Evolutionary conservation across 2,113 vertebrate genomes (phyloP).

Genomic region (Rhinopomastus cyanomelas): DNA sequence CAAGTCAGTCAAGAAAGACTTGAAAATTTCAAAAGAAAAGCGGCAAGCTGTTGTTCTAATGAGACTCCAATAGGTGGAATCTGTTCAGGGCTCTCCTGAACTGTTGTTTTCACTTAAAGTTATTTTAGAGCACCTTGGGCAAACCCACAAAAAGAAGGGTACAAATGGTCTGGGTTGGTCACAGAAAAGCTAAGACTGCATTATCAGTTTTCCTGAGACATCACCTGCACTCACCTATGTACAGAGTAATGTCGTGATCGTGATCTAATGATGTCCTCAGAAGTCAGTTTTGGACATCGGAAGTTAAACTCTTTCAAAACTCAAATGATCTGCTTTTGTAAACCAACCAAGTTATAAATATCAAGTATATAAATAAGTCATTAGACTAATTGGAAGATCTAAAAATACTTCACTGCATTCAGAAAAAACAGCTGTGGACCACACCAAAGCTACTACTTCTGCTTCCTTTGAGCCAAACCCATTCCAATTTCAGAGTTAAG

Average conservation of each 20-base stretch:
- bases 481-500: not conserved
- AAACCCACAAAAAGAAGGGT: not conserved
- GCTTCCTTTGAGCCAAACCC: not conserved
- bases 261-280: not conserved
- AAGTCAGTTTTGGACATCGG: not conserved
- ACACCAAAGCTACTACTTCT: not conserved
- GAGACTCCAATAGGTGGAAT: constrained; percentile 25
- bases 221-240: not conserved
- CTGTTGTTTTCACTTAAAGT: constrained; percentile 15
- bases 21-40: constrained; percentile 45
- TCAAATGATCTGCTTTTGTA: not conserved
- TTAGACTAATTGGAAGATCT: not conserved
- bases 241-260: not conserved
- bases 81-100: not conserved
- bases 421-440: not conserved
- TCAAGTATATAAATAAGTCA: not conserved
- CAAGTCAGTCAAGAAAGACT: constrained; percentile 8
- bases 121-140: constrained; percentile 6
- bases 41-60: not conserved
- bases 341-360: not conserved
- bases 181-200: not conserved
- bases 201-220: not conserved
- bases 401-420: not conserved
- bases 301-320: not conserved
- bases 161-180: not conserved